Percentiles rank a stretch among this genome's conserved stretches.
Evolutionary conservation across 1,140 invertebrate species (phyloP).

Genomic region (Coelopa frigida): DNA sequence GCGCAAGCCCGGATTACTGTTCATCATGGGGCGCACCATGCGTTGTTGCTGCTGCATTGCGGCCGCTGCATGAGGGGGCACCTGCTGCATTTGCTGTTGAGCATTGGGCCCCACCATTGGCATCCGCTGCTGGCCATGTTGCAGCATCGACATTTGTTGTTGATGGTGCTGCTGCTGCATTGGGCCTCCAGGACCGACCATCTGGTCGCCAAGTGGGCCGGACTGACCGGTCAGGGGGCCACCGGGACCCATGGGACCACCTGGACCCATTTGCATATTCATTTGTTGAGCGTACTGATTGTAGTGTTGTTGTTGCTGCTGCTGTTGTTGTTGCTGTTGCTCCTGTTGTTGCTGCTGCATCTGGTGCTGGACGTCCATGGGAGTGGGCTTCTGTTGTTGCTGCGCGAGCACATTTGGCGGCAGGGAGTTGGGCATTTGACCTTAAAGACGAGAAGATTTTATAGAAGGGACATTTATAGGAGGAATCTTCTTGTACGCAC

Average conservation of each 20-base stretch:
- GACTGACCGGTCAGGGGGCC: constrained; percentile 4
- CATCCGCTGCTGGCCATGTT: constrained; percentile 34
- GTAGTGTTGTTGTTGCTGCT: constrained; percentile 24
- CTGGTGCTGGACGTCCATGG: constrained; percentile 37
- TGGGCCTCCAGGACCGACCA: constrained; percentile 24
- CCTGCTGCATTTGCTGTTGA: constrained; percentile 30
- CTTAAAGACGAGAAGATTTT: neutral
- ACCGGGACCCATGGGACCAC: constrained; percentile 12
- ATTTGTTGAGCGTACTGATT: constrained; percentile 31
- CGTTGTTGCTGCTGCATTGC: constrained; percentile 46
- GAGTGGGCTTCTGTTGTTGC: constrained; percentile 14
- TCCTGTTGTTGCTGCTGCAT: constrained; percentile 25
- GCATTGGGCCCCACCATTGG: constrained; percentile 26
- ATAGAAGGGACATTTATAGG: neutral
- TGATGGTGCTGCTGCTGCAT: constrained; percentile 29
- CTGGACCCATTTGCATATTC: constrained; percentile 36
- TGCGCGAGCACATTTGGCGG: constrained; percentile 7
- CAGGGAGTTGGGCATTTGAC: constrained; percentile 11
- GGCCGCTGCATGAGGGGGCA: constrained; percentile 26
- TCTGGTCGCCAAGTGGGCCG: no score
- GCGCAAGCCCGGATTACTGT: constrained; percentile 59
- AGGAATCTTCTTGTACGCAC: neutral
- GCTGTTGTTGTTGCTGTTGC: constrained; percentile 24
- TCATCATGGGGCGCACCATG: constrained; percentile 57
- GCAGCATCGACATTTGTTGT: constrained; percentile 48